phyloP scores from a whole-genome alignment of 1,140 invertebrate species.

The Halyomorpha halys region DNA sequence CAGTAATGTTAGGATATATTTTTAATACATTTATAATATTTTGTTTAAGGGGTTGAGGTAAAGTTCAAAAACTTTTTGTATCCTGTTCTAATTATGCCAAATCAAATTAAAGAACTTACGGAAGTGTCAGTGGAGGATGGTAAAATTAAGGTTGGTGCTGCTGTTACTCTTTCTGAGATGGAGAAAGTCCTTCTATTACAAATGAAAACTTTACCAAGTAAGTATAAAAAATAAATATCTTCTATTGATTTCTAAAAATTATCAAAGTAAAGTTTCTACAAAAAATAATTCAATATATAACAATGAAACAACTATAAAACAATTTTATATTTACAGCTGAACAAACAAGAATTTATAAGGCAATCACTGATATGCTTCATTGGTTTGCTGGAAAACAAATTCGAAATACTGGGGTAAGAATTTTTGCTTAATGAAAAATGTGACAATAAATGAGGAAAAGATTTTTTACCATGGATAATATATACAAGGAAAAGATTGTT shows the following conservation, averaged over 20 bases:
- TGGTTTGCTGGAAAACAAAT: constrained; percentile 95
- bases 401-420: constrained; percentile 60
- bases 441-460: too few relatives aligned
- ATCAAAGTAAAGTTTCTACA: too few relatives aligned
- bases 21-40: too few relatives aligned
- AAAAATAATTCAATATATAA: too few relatives aligned
- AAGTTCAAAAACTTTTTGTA: constrained; percentile 81
- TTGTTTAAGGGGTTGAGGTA: constrained; percentile 58
- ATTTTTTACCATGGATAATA: too few relatives aligned
- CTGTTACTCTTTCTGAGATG: constrained; percentile 66
- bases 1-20: too few relatives aligned
- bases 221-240: too few relatives aligned
- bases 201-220: constrained; percentile 31
- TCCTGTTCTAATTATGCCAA: constrained; percentile 69
- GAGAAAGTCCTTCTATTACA: constrained; percentile 35
- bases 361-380: constrained; percentile 74
- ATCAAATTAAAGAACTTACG: constrained; percentile 56
- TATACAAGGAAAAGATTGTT: too few relatives aligned
- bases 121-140: constrained; percentile 43
- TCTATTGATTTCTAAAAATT: too few relatives aligned
- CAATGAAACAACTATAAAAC: too few relatives aligned
- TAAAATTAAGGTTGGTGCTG: constrained; percentile 63
- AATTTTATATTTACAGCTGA: constrained; percentile 34
- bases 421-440: too few relatives aligned
- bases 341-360: constrained; percentile 60